Conservation (phyloP, 2,888 invertebrate genomes). For the Acronicta alni region DNA sequence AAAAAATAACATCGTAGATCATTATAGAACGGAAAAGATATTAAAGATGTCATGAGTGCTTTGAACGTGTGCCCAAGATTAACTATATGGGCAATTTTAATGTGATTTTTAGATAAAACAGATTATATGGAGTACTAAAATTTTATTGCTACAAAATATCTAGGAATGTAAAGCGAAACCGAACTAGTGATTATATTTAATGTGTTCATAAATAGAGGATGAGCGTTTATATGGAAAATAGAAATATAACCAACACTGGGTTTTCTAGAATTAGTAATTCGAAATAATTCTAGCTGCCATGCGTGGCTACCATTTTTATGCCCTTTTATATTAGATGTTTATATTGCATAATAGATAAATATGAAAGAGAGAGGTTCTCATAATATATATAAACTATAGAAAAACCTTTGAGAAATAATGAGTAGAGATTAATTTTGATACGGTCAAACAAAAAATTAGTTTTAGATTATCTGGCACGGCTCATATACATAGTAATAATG, state of each 20-base stretch:
- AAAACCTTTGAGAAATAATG: too few species aligned
- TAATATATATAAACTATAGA: too few species aligned
- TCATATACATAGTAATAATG: too few species aligned
- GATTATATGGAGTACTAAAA: conserved; percentile 34
- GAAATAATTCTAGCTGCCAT: too few species aligned
- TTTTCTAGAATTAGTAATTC: neutral
- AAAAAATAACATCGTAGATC: conserved; percentile 24
- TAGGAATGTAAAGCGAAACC: conserved; percentile 20
- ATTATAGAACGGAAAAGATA: conserved; percentile 36
- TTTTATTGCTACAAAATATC: conserved; percentile 42
- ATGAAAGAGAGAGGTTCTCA: too few species aligned
- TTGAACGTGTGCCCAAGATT: conserved; percentile 31
- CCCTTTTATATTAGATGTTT: too few species aligned
- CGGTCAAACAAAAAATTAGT: too few species aligned
- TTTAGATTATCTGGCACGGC: too few species aligned
- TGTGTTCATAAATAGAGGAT: conserved; percentile 35
- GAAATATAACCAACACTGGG: conserved; percentile 1
- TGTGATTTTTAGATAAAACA: conserved; percentile 27
- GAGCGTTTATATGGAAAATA: conserved; percentile 9
- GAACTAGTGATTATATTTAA: conserved; percentile 34
- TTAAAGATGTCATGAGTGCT: conserved; percentile 30
- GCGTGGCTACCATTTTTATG: too few species aligned
- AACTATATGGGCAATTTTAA: conserved; percentile 21
- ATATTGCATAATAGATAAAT: too few species aligned
- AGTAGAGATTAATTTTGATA: too few species aligned